phyloP scores from a whole-genome alignment of 2,888 invertebrate genomes.

The Eupithecia abbreviata region DNA sequence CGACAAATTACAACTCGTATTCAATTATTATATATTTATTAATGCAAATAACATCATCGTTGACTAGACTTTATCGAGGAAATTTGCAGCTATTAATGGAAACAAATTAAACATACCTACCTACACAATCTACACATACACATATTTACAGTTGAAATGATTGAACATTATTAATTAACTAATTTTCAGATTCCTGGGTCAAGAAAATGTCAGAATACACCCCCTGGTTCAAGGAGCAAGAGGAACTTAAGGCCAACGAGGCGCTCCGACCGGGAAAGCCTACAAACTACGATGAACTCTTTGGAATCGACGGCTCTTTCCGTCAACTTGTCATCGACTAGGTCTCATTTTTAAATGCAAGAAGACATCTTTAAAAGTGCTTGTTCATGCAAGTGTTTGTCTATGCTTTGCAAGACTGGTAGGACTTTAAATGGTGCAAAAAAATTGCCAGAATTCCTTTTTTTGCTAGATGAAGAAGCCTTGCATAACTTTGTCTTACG shows the following conservation, averaged over 20 bases:
- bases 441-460: background rate
- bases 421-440: background rate
- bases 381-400: background rate
- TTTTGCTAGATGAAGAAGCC: background rate
- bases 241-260: slow-evolving; percentile 90
- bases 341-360: slow-evolving; percentile 22
- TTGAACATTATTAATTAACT: background rate
- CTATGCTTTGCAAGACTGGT: background rate
- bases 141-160: no score
- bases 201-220: slow-evolving; percentile 90
- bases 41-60: no score
- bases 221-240: slow-evolving; percentile 92
- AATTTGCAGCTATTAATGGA: no score
- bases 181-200: slow-evolving; percentile 88
- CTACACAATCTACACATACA: no score
- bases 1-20: no score
- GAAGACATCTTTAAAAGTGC: no score
- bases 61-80: no score
- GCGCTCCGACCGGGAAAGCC: slow-evolving; percentile 92
- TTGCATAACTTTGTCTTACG: background rate
- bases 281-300: slow-evolving; percentile 92
- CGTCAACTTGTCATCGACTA: slow-evolving; percentile 92
- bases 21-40: no score
- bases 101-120: no score
- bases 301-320: slow-evolving; percentile 95